Evolutionary conservation across 1,140 invertebrate species (phyloP).

Genomic region (Papilio helenus): DNA sequence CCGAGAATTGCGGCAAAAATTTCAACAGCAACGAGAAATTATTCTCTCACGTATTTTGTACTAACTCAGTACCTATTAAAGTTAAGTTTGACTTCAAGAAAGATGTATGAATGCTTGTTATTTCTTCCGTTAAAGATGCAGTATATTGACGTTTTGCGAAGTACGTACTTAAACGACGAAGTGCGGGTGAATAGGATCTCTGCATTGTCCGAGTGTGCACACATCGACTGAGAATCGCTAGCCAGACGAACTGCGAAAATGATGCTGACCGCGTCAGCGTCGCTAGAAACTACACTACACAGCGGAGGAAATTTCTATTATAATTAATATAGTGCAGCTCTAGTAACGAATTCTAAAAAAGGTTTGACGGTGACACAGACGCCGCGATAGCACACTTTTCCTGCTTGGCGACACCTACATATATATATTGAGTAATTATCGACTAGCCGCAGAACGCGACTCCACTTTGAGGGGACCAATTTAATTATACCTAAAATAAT

Average conservation of each 20-base stretch:
- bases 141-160: too few species aligned
- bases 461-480: not conserved
- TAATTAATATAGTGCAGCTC: not conserved
- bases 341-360: not conserved
- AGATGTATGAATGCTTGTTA: not conserved
- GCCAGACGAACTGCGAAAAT: too few species aligned
- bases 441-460: not conserved
- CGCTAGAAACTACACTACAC: not conserved
- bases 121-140: not conserved
- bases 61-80: not conserved
- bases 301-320: not conserved
- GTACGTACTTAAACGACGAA: too few species aligned
- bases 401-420: not conserved
- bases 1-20: not conserved
- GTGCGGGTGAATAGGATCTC: too few species aligned
- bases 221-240: too few species aligned
- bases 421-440: not conserved
- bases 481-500: not conserved
- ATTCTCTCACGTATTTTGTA: not conserved
- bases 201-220: too few species aligned
- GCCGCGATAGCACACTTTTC: not conserved
- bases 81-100: not conserved
- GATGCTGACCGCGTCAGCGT: too few species aligned
- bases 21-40: conserved; percentile 1
- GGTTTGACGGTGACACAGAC: not conserved